These are phyloP conservation scores for Engystomops pustulosus DNA, from an alignment of 2,113 vertebrate species.

Conservation along the genomic window DNA sequence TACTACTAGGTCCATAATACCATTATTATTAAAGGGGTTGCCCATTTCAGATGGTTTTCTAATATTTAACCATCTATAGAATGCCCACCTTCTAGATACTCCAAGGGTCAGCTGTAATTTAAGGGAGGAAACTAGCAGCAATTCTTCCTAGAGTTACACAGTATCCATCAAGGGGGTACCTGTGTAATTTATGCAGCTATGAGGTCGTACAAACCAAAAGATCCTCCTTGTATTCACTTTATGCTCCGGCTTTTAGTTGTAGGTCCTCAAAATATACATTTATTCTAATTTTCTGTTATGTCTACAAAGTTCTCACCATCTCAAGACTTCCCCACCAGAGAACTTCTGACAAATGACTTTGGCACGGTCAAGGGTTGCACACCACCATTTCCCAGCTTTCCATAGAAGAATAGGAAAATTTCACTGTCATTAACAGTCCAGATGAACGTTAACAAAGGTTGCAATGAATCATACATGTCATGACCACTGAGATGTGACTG, in stretches of 20 bases:
- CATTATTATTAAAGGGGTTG: neutral
- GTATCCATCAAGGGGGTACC: no score
- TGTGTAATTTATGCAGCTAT: no score
- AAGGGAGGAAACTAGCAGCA: neutral
- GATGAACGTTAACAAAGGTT: neutral
- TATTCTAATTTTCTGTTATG: neutral
- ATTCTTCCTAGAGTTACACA: neutral
- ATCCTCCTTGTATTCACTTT: neutral
- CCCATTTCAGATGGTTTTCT: neutral
- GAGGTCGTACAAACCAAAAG: no score
- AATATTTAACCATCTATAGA: neutral
- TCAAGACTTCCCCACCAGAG: neutral
- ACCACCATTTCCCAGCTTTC: neutral
- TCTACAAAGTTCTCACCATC: neutral
- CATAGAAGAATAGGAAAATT: neutral
- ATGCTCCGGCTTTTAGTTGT: neutral
- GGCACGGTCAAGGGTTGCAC: neutral
- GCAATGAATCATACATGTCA: slow-evolving; percentile 37
- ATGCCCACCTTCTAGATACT: neutral
- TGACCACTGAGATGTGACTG: neutral
- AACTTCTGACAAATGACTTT: neutral
- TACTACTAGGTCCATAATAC: no score
- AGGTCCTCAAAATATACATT: neutral
- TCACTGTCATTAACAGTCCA: slow-evolving; percentile 14
- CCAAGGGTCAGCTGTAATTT: neutral